A percentile compares a stretch with the other conserved stretches of the same genome.
These are phyloP conservation scores for Porites cylindrica DNA, from an alignment of 92 coral and sea anemone genomes.

Conservation along the genomic window DNA sequence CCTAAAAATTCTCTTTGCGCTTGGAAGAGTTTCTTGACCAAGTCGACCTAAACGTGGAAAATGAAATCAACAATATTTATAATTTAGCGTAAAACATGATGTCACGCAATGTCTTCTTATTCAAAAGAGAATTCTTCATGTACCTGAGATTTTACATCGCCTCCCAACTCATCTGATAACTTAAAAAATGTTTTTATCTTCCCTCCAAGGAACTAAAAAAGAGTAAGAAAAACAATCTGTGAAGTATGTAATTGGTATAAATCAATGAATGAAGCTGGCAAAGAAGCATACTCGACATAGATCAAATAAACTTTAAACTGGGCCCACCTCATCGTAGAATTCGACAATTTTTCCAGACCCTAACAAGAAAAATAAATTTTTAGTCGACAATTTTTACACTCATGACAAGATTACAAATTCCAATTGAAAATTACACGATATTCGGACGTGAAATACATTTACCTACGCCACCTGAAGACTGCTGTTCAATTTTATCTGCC, in stretches of 20 bases:
- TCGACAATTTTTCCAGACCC: slow-evolving; percentile 56
- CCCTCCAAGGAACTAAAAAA: slow-evolving; percentile 65
- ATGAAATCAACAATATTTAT: background rate
- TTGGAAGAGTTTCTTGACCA: slow-evolving; percentile 65
- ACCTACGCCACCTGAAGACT: slow-evolving; percentile 29
- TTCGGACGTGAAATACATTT: background rate
- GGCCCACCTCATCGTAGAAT: slow-evolving; percentile 58
- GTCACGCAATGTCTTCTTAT: slow-evolving; percentile 35
- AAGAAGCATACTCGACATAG: slow-evolving; percentile 15
- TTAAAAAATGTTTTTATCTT: slow-evolving; percentile 57
- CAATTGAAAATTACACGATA: background rate
- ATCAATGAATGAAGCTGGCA: background rate
- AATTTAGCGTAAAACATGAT: background rate
- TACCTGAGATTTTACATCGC: slow-evolving; percentile 77
- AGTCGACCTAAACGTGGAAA: slow-evolving; percentile 55
- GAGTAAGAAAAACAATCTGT: background rate
- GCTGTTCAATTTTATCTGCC: slow-evolving; percentile 58
- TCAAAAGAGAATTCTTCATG: background rate
- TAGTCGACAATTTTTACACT: background rate
- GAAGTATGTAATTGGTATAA: background rate
- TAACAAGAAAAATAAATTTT: background rate
- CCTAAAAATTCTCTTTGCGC: slow-evolving; percentile 65
- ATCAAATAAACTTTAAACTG: background rate
- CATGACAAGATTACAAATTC: background rate
- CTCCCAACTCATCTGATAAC: slow-evolving; percentile 76